These are phyloP conservation scores for Nesoenas mayeri DNA, from an alignment of 2,113 vertebrate genomes.

Conservation along the genomic window DNA sequence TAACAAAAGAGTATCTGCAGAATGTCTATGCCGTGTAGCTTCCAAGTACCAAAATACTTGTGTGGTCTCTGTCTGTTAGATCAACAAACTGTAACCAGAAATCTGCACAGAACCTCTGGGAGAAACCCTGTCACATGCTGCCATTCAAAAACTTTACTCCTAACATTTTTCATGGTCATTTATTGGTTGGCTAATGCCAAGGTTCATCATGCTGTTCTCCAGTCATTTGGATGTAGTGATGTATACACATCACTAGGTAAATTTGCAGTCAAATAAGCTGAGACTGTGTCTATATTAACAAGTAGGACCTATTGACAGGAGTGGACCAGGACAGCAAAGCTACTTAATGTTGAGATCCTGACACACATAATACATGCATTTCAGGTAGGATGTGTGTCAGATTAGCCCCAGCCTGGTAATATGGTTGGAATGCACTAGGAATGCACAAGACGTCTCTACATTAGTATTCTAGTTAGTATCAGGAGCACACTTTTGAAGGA, in stretches of 20 bases:
- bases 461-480: background rate
- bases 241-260: background rate
- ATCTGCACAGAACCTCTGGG: background rate
- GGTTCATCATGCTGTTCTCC: background rate
- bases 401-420: background rate
- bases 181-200: background rate
- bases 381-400: background rate
- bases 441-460: background rate
- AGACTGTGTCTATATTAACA: background rate
- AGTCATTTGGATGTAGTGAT: background rate
- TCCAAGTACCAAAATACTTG: background rate
- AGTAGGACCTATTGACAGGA: background rate
- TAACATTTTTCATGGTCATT: background rate
- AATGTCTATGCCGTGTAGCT: background rate
- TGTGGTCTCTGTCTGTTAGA: background rate
- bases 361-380: accelerated
- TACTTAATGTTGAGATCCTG: accelerated
- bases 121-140: background rate
- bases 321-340: background rate
- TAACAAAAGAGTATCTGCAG: background rate
- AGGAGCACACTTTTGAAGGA: background rate
- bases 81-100: background rate
- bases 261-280: background rate
- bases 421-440: background rate
- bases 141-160: background rate